Percentiles rank a stretch among this genome's conserved stretches.
phyloP scores from a whole-genome alignment of 2,113 vertebrate genomes.

The Gasterosteus aculeatus region DNA sequence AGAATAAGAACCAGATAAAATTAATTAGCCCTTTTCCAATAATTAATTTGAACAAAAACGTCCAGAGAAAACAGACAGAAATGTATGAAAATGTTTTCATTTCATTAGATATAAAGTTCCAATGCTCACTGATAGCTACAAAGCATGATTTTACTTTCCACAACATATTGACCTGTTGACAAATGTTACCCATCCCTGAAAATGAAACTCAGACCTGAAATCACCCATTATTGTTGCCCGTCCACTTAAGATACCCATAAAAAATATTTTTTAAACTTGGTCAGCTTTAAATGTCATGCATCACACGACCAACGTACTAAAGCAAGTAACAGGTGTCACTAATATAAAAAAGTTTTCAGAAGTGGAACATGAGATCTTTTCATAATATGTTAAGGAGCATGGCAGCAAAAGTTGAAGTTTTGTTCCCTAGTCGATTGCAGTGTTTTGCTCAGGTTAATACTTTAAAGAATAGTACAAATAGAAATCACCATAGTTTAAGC shows the following conservation, averaged over 20 bases:
- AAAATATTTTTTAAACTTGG: conserved; percentile 5
- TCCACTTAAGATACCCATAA: not conserved
- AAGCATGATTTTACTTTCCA: conserved; percentile 29
- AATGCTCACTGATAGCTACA: conserved; percentile 47
- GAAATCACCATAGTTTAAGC: conserved; percentile 3
- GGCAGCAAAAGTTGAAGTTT: conserved; percentile 67
- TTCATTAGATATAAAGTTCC: conserved; percentile 63
- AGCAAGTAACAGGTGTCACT: conserved; percentile 30
- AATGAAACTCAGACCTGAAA: conserved; percentile 29
- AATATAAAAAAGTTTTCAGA: conserved; percentile 48
- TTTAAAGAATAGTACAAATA: conserved; percentile 10
- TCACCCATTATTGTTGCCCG: not conserved
- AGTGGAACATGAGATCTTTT: conserved; percentile 17
- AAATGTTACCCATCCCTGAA: conserved; percentile 13
- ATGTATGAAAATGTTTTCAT: conserved; percentile 71
- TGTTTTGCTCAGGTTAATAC: conserved; percentile 40
- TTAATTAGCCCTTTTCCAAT: not conserved
- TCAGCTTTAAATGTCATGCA: conserved; percentile 10
- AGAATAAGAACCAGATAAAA: not conserved
- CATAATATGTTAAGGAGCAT: conserved; percentile 46
- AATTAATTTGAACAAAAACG: not conserved
- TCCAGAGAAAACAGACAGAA: conserved; percentile 13
- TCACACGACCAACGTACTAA: conserved; percentile 39
- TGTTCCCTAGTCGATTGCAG: conserved; percentile 46
- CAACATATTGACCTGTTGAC: conserved; percentile 28